Percentiles rank a stretch among this genome's conserved stretches.
phyloP scores from a whole-genome alignment of 2,888 invertebrate genomes.

The Operophtera brumata region DNA sequence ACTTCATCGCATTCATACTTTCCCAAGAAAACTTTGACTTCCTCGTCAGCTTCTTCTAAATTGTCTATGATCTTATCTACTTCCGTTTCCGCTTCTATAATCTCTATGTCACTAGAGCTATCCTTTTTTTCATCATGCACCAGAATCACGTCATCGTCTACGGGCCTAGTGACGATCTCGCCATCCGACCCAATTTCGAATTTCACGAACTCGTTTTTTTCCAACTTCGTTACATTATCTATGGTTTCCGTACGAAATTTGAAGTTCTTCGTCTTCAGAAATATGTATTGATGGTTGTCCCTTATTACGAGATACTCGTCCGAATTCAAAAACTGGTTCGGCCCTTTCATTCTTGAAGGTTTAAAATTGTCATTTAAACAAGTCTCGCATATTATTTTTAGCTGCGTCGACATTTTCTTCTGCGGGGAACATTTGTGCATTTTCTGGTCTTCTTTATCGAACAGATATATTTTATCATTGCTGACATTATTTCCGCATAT shows the following conservation, averaged over 20 bases:
- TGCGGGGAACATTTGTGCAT: conserved; percentile 64
- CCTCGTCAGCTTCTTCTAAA: conserved; percentile 71
- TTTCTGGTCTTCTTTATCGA: conserved; percentile 73
- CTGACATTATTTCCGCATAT: conserved; percentile 61
- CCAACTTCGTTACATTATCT: conserved; percentile 35
- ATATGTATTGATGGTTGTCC: conserved; percentile 74
- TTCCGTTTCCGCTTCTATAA: conserved; percentile 60
- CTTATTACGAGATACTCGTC: conserved; percentile 71
- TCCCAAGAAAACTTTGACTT: conserved; percentile 69
- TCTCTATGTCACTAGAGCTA: conserved; percentile 67
- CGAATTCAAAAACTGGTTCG: conserved; percentile 58
- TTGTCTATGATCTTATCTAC: conserved; percentile 66
- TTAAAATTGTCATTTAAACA: conserved; percentile 65
- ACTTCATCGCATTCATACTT: conserved; percentile 55
- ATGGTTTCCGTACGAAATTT: conserved; percentile 38
- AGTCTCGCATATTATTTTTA: conserved; percentile 66
- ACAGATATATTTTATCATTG: conserved; percentile 67
- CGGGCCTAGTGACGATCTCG: conserved; percentile 60
- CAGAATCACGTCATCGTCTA: conserved; percentile 56
- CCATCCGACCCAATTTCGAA: conserved; percentile 71
- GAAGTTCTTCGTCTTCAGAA: conserved; percentile 58
- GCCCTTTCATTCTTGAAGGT: conserved; percentile 60
- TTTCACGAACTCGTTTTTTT: conserved; percentile 61
- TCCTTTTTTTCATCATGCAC: conserved; percentile 51
- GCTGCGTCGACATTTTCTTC: conserved; percentile 57